These are phyloP conservation scores for Cuniculus paca DNA, from an alignment of 2,797 vertebrate species.

Conservation along the genomic window DNA sequence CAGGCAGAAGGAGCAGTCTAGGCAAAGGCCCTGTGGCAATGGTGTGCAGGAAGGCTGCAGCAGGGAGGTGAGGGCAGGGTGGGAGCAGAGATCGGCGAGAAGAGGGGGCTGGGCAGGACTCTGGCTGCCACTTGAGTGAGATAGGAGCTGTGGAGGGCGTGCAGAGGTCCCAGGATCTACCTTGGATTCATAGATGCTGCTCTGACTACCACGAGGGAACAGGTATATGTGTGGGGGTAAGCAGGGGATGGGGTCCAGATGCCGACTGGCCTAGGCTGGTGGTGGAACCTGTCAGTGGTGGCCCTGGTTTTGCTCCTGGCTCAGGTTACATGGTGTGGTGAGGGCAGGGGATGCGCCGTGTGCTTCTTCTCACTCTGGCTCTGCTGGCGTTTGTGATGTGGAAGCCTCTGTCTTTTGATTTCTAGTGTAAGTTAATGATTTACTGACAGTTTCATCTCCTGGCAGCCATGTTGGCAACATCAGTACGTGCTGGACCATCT, in stretches of 20 bases:
- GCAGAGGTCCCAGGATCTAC: background rate
- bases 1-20: background rate
- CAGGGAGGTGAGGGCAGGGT: background rate
- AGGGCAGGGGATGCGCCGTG: rapidly evolving
- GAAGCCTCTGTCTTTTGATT: slow-evolving; percentile 2
- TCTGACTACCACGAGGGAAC: background rate
- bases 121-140: background rate
- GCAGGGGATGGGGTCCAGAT: background rate
- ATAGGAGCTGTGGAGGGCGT: background rate
- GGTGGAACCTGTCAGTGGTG: background rate
- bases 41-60: background rate
- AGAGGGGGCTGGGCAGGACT: background rate
- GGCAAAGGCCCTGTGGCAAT: slow-evolving; percentile 7
- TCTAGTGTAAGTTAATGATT: slow-evolving; percentile 40
- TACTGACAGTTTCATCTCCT: background rate
- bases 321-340: background rate
- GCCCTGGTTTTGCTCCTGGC: background rate
- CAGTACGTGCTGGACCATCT: background rate
- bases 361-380: background rate
- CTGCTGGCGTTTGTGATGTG: background rate
- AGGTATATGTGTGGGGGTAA: background rate
- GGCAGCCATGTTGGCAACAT: background rate
- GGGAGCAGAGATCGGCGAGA: background rate
- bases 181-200: background rate
- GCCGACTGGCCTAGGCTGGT: background rate